Conservation (phyloP, 2,888 invertebrate genomes). For the Adelognathus sp. region DNA sequence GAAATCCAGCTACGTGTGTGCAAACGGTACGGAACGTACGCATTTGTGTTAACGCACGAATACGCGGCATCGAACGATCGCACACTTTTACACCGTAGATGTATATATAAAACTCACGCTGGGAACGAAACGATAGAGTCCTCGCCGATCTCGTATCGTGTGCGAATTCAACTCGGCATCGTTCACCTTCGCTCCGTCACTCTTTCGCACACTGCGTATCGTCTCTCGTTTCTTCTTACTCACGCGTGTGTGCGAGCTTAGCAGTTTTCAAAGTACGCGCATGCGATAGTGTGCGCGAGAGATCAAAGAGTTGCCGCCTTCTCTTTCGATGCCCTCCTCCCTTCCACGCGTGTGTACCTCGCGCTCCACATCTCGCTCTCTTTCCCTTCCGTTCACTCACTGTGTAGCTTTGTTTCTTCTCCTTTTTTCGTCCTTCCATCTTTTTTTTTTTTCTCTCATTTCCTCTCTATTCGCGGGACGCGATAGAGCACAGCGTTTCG, state of each 20-base stretch:
- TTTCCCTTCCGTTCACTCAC: constrained; percentile 39
- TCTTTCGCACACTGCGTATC: constrained; percentile 31
- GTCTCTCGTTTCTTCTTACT: constrained; percentile 53
- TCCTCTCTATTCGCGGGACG: constrained; percentile 44
- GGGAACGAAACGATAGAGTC: constrained; percentile 64
- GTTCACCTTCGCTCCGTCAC: constrained; percentile 9
- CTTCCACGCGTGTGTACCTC: constrained; percentile 39
- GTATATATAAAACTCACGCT: no score
- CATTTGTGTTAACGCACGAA: neutral
- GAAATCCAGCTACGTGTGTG: neutral
- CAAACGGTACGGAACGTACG: neutral
- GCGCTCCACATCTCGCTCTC: constrained; percentile 36
- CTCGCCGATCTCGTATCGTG: constrained; percentile 64
- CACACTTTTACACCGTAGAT: constrained; percentile 19
- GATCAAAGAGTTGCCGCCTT: constrained; percentile 76
- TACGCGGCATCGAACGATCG: neutral
- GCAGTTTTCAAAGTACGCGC: constrained; percentile 48
- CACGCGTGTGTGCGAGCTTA: constrained; percentile 24
- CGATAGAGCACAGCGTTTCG: neutral
- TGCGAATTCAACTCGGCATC: constrained; percentile 53
- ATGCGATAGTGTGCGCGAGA: constrained; percentile 66
- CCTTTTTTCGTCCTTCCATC: neutral
- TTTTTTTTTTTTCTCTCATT: constrained; percentile 24
- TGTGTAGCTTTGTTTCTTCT: constrained; percentile 47
- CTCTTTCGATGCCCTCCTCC: constrained; percentile 65